phyloP scores from a whole-genome alignment of 2,113 vertebrate genomes.

The Carassius gibelio region DNA sequence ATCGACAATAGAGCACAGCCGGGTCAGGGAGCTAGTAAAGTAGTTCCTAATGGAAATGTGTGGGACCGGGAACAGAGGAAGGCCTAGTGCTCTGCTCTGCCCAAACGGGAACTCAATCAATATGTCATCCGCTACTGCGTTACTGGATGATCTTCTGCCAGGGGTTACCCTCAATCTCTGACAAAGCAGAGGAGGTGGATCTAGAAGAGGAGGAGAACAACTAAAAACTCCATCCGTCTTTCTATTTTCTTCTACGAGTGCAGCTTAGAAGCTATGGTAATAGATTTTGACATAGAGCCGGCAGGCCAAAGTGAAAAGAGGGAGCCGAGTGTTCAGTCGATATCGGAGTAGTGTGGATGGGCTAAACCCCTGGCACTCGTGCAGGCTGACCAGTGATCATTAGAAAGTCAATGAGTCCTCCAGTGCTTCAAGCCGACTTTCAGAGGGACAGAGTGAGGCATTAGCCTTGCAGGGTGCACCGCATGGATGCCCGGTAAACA shows the following conservation, averaged over 20 bases:
- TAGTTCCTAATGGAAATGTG: constrained; percentile 65
- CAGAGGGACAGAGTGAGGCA: constrained; percentile 66
- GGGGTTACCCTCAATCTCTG: constrained; percentile 69
- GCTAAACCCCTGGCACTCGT: constrained; percentile 74
- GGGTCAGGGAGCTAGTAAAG: constrained; percentile 65
- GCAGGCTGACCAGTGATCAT: constrained; percentile 79
- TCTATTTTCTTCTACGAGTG: constrained; percentile 61
- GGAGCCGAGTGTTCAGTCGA: constrained; percentile 73
- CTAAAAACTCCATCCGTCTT: constrained; percentile 57
- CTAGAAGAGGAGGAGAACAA: constrained; percentile 61
- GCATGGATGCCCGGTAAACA: constrained; percentile 34
- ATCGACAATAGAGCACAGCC: constrained; percentile 71
- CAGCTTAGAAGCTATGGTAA: constrained; percentile 72
- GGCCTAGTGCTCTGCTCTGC: constrained; percentile 59
- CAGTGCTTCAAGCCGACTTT: constrained; percentile 74
- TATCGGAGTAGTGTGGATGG: constrained; percentile 71
- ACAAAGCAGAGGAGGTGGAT: constrained; percentile 42
- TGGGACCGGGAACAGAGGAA: constrained; percentile 73
- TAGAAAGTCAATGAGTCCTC: constrained; percentile 83
- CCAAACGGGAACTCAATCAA: constrained; percentile 77
- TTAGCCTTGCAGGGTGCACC: constrained; percentile 37
- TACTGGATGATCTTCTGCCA: constrained; percentile 77
- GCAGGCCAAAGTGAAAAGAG: constrained; percentile 74
- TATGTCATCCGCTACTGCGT: constrained; percentile 72
- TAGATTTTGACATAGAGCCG: constrained; percentile 81